Conservation (phyloP, 92 coral and sea anemone species). For the Meandrina meandrites region DNA sequence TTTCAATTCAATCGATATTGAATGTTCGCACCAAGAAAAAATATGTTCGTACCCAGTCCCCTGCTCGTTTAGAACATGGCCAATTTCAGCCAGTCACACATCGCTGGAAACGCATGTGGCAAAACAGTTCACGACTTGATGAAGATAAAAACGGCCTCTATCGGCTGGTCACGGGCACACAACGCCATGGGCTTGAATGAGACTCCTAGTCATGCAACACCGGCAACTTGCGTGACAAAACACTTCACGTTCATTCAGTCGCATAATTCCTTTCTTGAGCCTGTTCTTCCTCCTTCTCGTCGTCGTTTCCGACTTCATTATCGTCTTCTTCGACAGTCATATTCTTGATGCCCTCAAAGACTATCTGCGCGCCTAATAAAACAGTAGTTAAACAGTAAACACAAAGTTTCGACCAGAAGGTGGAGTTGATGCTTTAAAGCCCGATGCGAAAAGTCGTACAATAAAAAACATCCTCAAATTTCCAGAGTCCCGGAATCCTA, state of each 20-base stretch:
- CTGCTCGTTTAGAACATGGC: no score
- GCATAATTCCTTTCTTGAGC: background rate
- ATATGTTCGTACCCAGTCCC: no score
- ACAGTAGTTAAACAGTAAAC: background rate
- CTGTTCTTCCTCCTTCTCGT: background rate
- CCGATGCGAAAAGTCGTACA: no score
- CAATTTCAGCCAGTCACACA: background rate
- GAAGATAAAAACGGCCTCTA: background rate
- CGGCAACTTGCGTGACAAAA: background rate
- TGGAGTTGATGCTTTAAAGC: no score
- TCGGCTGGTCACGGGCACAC: background rate
- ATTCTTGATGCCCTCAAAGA: conserved; percentile 25
- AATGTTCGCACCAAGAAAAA: no score
- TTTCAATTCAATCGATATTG: no score
- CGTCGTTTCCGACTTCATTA: background rate
- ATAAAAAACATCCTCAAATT: background rate
- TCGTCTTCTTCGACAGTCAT: conserved; percentile 33
- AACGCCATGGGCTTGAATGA: background rate
- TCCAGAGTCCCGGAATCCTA: background rate
- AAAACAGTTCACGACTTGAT: background rate
- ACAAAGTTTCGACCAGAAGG: background rate
- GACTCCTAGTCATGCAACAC: background rate
- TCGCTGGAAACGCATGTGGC: background rate
- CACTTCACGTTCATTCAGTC: background rate
- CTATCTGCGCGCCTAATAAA: conserved; percentile 25